A percentile compares a stretch with the other conserved stretches of the same genome.
Evolutionary conservation across 2,888 invertebrate genomes (phyloP).

Genomic region (Trachelus tabidus): DNA sequence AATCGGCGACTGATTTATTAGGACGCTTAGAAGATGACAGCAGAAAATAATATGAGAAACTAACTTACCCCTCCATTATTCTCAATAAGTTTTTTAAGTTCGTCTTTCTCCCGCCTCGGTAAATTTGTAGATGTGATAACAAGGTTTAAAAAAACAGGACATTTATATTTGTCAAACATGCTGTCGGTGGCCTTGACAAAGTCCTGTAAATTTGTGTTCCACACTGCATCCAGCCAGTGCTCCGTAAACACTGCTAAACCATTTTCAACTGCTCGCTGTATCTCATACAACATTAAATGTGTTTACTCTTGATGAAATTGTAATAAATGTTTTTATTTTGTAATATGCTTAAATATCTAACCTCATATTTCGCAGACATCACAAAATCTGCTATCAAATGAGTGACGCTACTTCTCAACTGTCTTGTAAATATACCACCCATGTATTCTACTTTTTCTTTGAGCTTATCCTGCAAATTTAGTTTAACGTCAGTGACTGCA

Average conservation of each 20-base stretch:
- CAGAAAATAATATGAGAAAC: slow-evolving; percentile 5
- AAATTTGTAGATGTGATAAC: slow-evolving; percentile 85
- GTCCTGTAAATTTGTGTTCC: slow-evolving; percentile 76
- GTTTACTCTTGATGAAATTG: slow-evolving; percentile 42
- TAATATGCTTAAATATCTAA: slow-evolving; percentile 46
- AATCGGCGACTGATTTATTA: background rate
- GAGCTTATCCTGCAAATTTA: slow-evolving; percentile 69
- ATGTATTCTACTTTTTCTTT: slow-evolving; percentile 77
- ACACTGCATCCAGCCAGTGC: slow-evolving; percentile 85
- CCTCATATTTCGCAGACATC: slow-evolving; percentile 81
- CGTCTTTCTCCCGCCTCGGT: slow-evolving; percentile 71
- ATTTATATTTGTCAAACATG: slow-evolving; percentile 72
- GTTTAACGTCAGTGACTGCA: background rate
- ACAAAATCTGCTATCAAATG: slow-evolving; percentile 85
- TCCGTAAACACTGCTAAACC: slow-evolving; percentile 80
- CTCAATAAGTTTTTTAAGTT: slow-evolving; percentile 76
- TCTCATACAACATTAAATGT: slow-evolving; percentile 17
- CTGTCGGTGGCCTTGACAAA: slow-evolving; percentile 74
- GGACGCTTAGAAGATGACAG: slow-evolving; percentile 3
- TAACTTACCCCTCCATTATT: slow-evolving; percentile 75
- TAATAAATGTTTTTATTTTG: background rate
- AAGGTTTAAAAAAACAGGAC: slow-evolving; percentile 83
- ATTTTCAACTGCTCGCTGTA: slow-evolving; percentile 76
- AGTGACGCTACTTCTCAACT: slow-evolving; percentile 76
- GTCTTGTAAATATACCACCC: slow-evolving; percentile 79